These are phyloP conservation scores for Andrena hattorfiana DNA, from an alignment of 2,888 invertebrate genomes.

Conservation along the genomic window DNA sequence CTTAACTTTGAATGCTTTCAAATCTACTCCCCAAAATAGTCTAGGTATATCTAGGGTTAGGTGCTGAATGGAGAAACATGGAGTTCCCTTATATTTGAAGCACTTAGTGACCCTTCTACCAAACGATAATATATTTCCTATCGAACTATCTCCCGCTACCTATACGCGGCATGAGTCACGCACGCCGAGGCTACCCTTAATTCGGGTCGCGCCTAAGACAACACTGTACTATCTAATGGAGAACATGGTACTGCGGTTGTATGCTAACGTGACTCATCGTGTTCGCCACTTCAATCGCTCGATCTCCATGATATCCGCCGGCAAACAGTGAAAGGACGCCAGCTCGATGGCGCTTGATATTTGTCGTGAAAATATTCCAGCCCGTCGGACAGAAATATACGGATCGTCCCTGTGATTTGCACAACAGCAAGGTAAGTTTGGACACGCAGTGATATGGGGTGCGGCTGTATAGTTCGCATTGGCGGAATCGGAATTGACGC, in stretches of 20 bases:
- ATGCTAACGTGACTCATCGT: slow-evolving; percentile 72
- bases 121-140: slow-evolving; percentile 61
- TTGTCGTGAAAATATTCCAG: slow-evolving; percentile 61
- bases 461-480: background rate
- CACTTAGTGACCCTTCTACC: slow-evolving; percentile 25
- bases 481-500: background rate
- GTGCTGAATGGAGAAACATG: slow-evolving; percentile 36
- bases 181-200: slow-evolving; percentile 58
- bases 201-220: slow-evolving; percentile 72
- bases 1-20: too few relatives aligned
- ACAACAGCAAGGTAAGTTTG: background rate
- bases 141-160: slow-evolving; percentile 58
- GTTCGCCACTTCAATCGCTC: slow-evolving; percentile 56
- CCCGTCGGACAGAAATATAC: background rate
- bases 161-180: slow-evolving; percentile 66
- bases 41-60: too few relatives aligned
- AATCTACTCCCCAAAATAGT: too few relatives aligned
- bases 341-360: slow-evolving; percentile 55
- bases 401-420: slow-evolving; percentile 31
- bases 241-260: slow-evolving; percentile 69
- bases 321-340: slow-evolving; percentile 59
- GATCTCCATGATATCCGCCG: slow-evolving; percentile 62
- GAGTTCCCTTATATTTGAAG: slow-evolving; percentile 35
- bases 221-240: slow-evolving; percentile 70
- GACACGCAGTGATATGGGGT: background rate